Evolutionary conservation across 2,888 invertebrate genomes (phyloP), one percentile per base, ranked within the genome.

Genomic region (Caenorhabditis sp.): DNA sequence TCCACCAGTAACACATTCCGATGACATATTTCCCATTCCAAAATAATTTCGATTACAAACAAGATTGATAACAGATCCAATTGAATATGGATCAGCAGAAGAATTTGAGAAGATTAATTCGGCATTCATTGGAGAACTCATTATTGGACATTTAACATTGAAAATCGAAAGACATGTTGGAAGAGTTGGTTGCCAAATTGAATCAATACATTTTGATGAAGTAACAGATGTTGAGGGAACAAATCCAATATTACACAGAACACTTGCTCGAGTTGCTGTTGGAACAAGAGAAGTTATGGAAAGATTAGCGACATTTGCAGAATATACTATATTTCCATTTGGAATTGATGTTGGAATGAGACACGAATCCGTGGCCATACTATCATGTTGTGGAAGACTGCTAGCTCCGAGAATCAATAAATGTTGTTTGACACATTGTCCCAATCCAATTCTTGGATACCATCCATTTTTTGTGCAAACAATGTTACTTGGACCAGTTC

Each of bases 381-480:
- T 27, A 20, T 58, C 57, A 8, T 17, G n/a, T 58, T 58, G 57
- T 20, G 20, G 20, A 14, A 4, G 1, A 21, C 23, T 23, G 7
- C 52, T 23, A 20, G 52, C 21, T 7, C 52, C 52, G 10, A 52
- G 23, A 26, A 10, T 20, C 31, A 58, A 20, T 12, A 58, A 58
- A 17, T 5, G 64, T 52, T 60, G 25, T 31, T 70, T 25, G 23
- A 59, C 49, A 60, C 77, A 77, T 38, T 36, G 36, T 7, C 70
- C 74, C 17, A 74, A 59, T 21, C 63, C 68, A 27, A 38, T 61
- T n/a, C 53, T 71, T 14, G 80, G 80, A 57, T 80, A 68, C 80
- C 80, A 80, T 12, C 76, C 78, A 21, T 43, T 53, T 36, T 71
- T 65, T n/a, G 80, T 80, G 67, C 81, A 81, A 43, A 77, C 27